phyloP scores from a whole-genome alignment of 2,113 vertebrate species.

The Noctilio leporinus region DNA sequence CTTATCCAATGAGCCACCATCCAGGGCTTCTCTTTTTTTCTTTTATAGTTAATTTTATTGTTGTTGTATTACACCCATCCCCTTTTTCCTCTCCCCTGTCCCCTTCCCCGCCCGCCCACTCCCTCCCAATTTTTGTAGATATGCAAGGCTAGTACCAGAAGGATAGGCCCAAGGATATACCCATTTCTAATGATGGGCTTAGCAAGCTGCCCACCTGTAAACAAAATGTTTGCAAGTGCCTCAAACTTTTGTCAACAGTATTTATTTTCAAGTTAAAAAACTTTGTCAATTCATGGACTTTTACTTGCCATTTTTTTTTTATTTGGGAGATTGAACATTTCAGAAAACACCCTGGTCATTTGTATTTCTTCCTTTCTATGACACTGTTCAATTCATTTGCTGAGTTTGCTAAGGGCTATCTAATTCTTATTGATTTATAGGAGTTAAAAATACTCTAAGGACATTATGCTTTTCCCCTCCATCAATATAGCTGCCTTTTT shows the following conservation, averaged over 20 bases:
- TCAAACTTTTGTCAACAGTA: not conserved
- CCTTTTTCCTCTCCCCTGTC: no score
- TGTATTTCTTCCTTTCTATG: not conserved
- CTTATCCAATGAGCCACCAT: no score
- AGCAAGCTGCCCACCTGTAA: not conserved
- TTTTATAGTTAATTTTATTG: no score
- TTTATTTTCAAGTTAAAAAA: not conserved
- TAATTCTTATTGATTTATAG: not conserved
- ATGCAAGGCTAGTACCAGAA: not conserved
- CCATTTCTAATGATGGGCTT: not conserved
- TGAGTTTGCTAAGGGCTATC: not conserved
- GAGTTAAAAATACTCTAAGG: not conserved
- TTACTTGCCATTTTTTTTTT: not conserved
- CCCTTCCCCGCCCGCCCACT: no score
- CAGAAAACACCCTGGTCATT: not conserved
- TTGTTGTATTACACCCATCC: no score
- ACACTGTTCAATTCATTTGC: not conserved
- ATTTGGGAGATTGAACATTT: not conserved
- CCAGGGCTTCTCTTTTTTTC: no score
- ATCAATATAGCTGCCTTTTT: not conserved
- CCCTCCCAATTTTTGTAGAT: not conserved
- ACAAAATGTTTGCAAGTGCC: not conserved
- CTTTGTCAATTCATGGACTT: not conserved
- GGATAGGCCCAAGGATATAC: not conserved
- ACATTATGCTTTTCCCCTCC: not conserved